Conservation (phyloP, 1,140 invertebrate genomes). For the Geopemphigus sp. region DNA sequence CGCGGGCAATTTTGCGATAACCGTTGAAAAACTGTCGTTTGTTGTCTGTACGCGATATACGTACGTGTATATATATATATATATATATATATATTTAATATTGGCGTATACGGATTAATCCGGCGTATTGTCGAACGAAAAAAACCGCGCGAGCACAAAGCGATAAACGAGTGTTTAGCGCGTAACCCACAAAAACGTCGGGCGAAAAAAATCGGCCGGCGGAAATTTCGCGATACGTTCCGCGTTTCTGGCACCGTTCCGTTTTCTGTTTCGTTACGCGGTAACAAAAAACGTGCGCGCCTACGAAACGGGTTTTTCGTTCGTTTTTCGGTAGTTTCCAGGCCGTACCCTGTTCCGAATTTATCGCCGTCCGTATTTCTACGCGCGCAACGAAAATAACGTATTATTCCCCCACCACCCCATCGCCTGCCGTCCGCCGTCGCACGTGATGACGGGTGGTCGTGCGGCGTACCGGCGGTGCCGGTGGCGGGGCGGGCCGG, state of each 20-base stretch:
- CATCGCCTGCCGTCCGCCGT: too few relatives aligned
- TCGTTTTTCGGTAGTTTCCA: not conserved
- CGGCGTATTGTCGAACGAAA: not conserved
- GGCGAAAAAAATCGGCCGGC: not conserved
- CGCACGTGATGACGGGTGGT: not conserved
- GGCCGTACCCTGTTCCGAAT: not conserved
- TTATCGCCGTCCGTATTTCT: not conserved
- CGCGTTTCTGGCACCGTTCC: not conserved
- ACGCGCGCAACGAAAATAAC: too few relatives aligned
- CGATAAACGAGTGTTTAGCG: not conserved
- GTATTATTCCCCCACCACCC: not conserved
- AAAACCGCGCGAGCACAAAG: slow-evolving; percentile 7
- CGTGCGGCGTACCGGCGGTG: too few relatives aligned
- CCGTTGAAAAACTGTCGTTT: slow-evolving; percentile 20
- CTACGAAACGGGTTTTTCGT: slow-evolving; percentile 6
- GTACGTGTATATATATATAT: too few relatives aligned
- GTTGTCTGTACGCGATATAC: slow-evolving; percentile 11
- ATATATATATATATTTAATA: not conserved
- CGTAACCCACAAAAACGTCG: not conserved
- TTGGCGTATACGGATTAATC: not conserved
- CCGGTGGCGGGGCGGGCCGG: too few relatives aligned
- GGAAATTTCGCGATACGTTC: not conserved
- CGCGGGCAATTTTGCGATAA: not conserved
- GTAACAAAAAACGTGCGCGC: not conserved
- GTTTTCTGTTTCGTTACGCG: not conserved